These are phyloP conservation scores for Xenopus laevis DNA, from an alignment of 2,113 vertebrate genomes.

Conservation along the genomic window DNA sequence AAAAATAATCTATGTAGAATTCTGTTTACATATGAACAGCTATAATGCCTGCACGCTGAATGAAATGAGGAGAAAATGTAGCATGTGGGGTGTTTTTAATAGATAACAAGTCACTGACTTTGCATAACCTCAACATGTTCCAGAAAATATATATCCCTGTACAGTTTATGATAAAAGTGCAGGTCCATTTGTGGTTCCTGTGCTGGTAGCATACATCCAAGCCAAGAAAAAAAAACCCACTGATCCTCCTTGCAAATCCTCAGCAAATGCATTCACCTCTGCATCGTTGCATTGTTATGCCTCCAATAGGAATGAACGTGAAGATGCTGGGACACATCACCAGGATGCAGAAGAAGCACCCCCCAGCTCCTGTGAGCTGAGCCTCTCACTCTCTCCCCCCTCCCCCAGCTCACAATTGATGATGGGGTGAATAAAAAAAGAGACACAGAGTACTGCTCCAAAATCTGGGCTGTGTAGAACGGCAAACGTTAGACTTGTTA, in stretches of 20 bases:
- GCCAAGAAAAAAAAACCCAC: constrained; percentile 54
- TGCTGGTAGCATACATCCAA: constrained; percentile 31
- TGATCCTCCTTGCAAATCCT: constrained; percentile 49
- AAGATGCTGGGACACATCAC: constrained; percentile 73
- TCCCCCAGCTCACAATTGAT: constrained; percentile 36
- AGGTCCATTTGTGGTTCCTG: constrained; percentile 45
- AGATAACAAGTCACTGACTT: constrained; percentile 46
- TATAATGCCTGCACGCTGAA: constrained; percentile 7
- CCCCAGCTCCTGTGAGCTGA: constrained; percentile 57
- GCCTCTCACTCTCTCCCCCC: constrained; percentile 52
- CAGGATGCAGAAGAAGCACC: constrained; percentile 65
- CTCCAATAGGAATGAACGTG: constrained; percentile 66
- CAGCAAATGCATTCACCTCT: constrained; percentile 71
- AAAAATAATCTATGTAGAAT: constrained; percentile 18
- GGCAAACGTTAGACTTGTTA: constrained; percentile 16
- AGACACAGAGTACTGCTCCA: constrained; percentile 18
- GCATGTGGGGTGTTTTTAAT: constrained; percentile 26
- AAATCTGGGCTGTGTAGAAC: constrained; percentile 16
- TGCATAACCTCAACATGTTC: constrained; percentile 47
- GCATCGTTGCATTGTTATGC: constrained; percentile 75
- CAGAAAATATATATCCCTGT: constrained; percentile 47
- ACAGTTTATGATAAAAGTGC: constrained; percentile 47
- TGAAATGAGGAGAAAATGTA: constrained; percentile 33
- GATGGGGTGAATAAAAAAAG: constrained; percentile 27
- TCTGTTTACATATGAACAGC: constrained; percentile 1